phyloP scores from a whole-genome alignment of 2,888 invertebrate genomes.

The Muschampia plurimacula region DNA sequence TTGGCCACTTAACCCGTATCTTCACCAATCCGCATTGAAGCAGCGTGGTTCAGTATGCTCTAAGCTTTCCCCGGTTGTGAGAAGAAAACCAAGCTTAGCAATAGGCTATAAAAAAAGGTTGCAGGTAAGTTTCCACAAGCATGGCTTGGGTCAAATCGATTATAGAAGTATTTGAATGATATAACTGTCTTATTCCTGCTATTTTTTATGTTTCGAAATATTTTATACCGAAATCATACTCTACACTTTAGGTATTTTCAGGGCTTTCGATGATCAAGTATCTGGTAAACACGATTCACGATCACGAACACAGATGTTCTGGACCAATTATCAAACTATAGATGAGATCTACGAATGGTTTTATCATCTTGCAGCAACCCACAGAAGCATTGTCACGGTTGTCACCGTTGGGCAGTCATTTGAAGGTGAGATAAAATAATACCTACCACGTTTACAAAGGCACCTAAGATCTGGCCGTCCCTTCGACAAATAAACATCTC shows the following conservation, averaged over 20 bases:
- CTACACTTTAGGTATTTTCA: slow-evolving; percentile 42
- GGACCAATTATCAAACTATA: slow-evolving; percentile 71
- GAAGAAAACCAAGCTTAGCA: too few species aligned
- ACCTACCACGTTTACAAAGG: not conserved
- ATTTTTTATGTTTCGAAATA: too few species aligned
- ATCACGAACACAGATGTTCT: slow-evolving; percentile 56
- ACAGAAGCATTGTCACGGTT: slow-evolving; percentile 64
- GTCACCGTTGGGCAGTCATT: slow-evolving; percentile 75
- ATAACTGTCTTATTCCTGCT: too few species aligned
- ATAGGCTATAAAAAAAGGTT: too few species aligned
- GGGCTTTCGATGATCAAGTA: slow-evolving; percentile 70
- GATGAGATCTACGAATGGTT: slow-evolving; percentile 86
- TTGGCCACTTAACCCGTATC: too few species aligned
- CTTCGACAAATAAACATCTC: too few species aligned
- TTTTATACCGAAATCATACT: not conserved
- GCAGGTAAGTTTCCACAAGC: too few species aligned
- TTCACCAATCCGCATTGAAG: too few species aligned
- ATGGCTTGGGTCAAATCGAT: too few species aligned
- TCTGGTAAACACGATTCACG: slow-evolving; percentile 64
- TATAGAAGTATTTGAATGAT: too few species aligned
- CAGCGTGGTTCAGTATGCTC: too few species aligned
- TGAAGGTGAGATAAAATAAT: slow-evolving; percentile 61
- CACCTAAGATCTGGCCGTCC: not conserved
- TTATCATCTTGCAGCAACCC: slow-evolving; percentile 56
- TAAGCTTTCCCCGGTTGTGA: too few species aligned